phyloP scores from a whole-genome alignment of 2,888 invertebrate species.

The Gastrophysa polygoni region DNA sequence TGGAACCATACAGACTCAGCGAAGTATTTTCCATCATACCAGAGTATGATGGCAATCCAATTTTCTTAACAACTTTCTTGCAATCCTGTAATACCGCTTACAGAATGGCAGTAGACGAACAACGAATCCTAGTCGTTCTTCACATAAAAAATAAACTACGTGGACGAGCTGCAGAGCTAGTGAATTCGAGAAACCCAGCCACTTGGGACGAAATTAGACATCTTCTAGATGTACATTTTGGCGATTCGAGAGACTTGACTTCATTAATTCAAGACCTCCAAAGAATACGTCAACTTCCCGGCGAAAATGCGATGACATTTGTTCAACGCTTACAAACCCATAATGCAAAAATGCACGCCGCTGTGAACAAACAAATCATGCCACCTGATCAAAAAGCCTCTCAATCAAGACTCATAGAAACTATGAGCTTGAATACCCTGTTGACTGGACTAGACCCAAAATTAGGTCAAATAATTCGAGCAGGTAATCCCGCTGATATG shows the following conservation, averaged over 20 bases:
- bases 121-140: background rate
- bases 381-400: constrained; percentile 10
- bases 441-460: constrained; percentile 21
- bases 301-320: constrained; percentile 16
- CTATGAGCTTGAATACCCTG: constrained; percentile 16
- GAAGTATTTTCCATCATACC: too few species aligned
- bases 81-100: background rate
- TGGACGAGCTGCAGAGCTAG: background rate
- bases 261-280: constrained; percentile 2
- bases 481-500: constrained; percentile 1
- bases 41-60: background rate
- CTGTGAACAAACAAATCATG: constrained; percentile 2
- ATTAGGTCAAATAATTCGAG: constrained; percentile 19
- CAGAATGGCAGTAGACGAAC: background rate
- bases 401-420: constrained; percentile 13
- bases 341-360: constrained; percentile 21
- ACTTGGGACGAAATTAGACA: constrained; percentile 17
- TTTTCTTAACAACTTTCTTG: too few species aligned
- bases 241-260: constrained; percentile 3
- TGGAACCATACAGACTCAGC: too few species aligned
- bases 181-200: constrained; percentile 16
- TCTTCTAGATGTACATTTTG: constrained; percentile 16
- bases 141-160: background rate
- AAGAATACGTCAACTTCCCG: constrained; percentile 9
- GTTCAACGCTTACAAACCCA: constrained; percentile 14